Conservation (phyloP, 2,113 vertebrate species). For the Lepisosteus osseus region DNA sequence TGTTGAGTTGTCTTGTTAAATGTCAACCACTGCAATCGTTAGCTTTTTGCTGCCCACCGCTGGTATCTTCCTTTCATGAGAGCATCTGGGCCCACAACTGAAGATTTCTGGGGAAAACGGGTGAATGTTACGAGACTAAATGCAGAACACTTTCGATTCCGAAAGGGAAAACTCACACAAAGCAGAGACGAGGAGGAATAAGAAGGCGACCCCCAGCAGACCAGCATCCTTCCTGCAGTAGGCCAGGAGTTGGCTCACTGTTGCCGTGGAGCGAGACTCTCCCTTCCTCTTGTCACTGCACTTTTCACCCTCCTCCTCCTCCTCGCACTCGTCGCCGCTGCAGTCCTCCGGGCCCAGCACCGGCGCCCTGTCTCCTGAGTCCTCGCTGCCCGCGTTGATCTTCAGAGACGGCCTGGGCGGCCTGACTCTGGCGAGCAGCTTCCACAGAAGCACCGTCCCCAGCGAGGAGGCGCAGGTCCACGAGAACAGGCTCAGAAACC, state of each 20-base stretch:
- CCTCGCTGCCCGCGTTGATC: too few relatives aligned
- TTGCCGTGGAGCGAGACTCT: slow-evolving; percentile 69
- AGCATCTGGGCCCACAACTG: too few relatives aligned
- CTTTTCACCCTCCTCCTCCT: slow-evolving; percentile 42
- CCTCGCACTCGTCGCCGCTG: slow-evolving; percentile 26
- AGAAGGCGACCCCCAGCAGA: slow-evolving; percentile 72
- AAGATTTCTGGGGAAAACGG: too few relatives aligned
- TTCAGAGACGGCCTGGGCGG: slow-evolving; percentile 17
- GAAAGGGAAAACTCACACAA: slow-evolving; percentile 71
- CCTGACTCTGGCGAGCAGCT: slow-evolving; percentile 60
- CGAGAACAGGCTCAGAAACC: slow-evolving; percentile 79
- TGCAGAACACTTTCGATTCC: too few relatives aligned
- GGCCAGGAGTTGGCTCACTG: slow-evolving; percentile 80
- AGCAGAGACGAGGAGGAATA: slow-evolving; percentile 82
- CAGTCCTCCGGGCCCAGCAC: too few relatives aligned
- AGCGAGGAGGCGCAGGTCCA: slow-evolving; percentile 79
- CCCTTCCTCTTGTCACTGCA: slow-evolving; percentile 14
- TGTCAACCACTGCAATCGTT: too few relatives aligned
- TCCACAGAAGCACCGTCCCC: slow-evolving; percentile 69
- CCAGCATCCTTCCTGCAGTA: slow-evolving; percentile 78
- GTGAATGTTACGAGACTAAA: too few relatives aligned
- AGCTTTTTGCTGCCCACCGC: too few relatives aligned
- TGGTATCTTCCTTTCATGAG: too few relatives aligned
- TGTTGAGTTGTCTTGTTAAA: too few relatives aligned
- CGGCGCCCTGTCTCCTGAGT: too few relatives aligned